Percentiles rank a stretch among this genome's conserved stretches.
Evolutionary conservation across 2,888 invertebrate genomes (phyloP).

Genomic region (Anthrax anthrax): DNA sequence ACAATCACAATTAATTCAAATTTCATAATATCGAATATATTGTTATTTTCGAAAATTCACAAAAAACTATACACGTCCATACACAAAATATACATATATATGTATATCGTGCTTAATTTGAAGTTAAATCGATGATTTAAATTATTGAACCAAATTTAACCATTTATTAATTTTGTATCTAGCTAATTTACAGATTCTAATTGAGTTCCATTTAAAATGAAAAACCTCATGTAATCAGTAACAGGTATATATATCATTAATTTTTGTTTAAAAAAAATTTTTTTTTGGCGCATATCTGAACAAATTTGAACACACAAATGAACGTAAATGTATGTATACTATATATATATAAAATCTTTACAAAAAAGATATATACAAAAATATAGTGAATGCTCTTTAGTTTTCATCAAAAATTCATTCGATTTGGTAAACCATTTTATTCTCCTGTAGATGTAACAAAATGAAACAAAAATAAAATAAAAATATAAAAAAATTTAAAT

Average conservation of each 20-base stretch:
- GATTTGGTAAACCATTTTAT: neutral
- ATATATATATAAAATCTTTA: neutral
- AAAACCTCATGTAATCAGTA: neutral
- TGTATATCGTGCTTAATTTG: neutral
- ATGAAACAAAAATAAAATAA: no score
- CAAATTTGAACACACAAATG: no score
- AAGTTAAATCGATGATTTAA: neutral
- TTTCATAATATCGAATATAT: no score
- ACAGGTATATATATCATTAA: neutral
- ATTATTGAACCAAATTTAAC: neutral
- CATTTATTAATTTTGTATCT: neutral
- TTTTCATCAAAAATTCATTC: neutral
- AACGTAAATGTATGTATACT: neutral
- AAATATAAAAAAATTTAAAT: no score
- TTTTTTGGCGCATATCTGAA: no score
- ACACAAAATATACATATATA: neutral
- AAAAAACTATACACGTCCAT: no score
- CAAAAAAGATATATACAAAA: neutral
- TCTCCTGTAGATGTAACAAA: neutral
- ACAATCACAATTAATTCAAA: no score
- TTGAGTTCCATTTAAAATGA: neutral
- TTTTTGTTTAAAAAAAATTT: no score
- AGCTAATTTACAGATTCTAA: neutral
- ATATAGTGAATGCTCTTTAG: neutral
- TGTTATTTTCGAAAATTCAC: no score